These are phyloP conservation scores for Philereme transversata DNA, from an alignment of 2,888 invertebrate genomes.

Conservation along the genomic window DNA sequence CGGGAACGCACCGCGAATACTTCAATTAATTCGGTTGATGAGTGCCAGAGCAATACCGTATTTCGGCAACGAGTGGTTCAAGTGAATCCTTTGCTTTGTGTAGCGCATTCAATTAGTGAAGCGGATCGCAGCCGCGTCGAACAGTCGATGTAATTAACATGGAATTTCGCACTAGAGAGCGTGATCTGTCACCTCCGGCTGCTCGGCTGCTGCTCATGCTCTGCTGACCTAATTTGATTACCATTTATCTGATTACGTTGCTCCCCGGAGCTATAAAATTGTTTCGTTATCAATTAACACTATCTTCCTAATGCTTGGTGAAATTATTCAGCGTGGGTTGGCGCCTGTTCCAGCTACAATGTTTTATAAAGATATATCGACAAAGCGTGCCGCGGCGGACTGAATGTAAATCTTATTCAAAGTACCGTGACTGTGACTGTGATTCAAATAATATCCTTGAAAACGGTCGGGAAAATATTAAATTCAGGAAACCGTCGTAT, in stretches of 20 bases:
- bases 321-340: conserved; percentile 45
- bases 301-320: conserved; percentile 22
- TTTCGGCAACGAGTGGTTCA: conserved; percentile 47
- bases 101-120: conserved; percentile 58
- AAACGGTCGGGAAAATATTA: conserved; percentile 26
- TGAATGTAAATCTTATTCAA: conserved; percentile 53
- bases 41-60: conserved; percentile 48
- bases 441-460: conserved; percentile 25
- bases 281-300: conserved; percentile 28
- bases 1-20: conserved; percentile 8
- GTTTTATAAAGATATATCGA: conserved; percentile 49
- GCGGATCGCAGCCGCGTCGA: conserved; percentile 27
- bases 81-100: conserved; percentile 47
- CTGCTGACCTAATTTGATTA: conserved; percentile 32
- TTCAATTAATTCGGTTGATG: conserved; percentile 29
- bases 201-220: conserved; percentile 9
- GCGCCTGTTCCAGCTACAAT: conserved; percentile 42
- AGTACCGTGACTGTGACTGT: conserved; percentile 26
- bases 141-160: conserved; percentile 60
- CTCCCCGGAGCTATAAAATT: conserved; percentile 22
- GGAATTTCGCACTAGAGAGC: conserved; percentile 49
- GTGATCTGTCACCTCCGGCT: conserved; percentile 42
- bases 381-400: conserved; percentile 40
- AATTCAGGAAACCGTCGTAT: conserved; percentile 20
- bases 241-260: conserved; percentile 33